phyloP scores from a whole-genome alignment of 2,888 invertebrate species.

The Cheilosia impressa region DNA sequence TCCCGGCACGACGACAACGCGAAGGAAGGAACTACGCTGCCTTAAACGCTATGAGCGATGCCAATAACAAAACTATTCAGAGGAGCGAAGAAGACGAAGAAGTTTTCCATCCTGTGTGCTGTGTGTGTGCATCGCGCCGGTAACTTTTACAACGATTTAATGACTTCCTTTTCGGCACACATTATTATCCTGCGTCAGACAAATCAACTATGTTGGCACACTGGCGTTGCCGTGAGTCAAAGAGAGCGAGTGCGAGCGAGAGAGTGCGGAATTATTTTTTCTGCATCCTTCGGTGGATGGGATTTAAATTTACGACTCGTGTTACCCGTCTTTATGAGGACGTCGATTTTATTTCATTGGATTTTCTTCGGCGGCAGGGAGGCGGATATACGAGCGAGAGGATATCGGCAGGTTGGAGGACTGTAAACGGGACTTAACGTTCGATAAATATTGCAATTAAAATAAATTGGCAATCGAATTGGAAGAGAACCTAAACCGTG shows the following conservation, averaged over 20 bases:
- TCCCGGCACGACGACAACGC: slow-evolving; percentile 45
- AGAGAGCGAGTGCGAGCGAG: no score
- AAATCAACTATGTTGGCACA: slow-evolving; percentile 71
- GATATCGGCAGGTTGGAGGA: slow-evolving; percentile 46
- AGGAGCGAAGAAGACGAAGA: slow-evolving; percentile 4
- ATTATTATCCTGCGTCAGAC: slow-evolving; percentile 76
- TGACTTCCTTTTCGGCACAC: slow-evolving; percentile 76
- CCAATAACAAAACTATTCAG: slow-evolving; percentile 59
- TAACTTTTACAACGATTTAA: slow-evolving; percentile 74
- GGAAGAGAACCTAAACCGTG: slow-evolving; percentile 58
- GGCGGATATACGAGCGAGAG: not conserved
- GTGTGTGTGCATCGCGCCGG: slow-evolving; percentile 28
- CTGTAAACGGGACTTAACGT: slow-evolving; percentile 72
- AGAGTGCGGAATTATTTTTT: slow-evolving; percentile 1
- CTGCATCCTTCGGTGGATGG: slow-evolving; percentile 47
- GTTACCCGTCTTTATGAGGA: slow-evolving; percentile 73
- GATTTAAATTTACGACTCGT: slow-evolving; percentile 73
- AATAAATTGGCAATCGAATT: slow-evolving; percentile 75
- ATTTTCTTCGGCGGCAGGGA: slow-evolving; percentile 1
- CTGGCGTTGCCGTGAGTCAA: slow-evolving; percentile 27
- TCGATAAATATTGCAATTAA: slow-evolving; percentile 76
- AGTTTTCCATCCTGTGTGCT: slow-evolving; percentile 48
- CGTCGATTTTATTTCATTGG: slow-evolving; percentile 52
- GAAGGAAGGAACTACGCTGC: slow-evolving; percentile 63
- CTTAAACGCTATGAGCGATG: slow-evolving; percentile 57